Conservation (phyloP, 2,113 vertebrate genomes). For the Halcyon senegalensis region DNA sequence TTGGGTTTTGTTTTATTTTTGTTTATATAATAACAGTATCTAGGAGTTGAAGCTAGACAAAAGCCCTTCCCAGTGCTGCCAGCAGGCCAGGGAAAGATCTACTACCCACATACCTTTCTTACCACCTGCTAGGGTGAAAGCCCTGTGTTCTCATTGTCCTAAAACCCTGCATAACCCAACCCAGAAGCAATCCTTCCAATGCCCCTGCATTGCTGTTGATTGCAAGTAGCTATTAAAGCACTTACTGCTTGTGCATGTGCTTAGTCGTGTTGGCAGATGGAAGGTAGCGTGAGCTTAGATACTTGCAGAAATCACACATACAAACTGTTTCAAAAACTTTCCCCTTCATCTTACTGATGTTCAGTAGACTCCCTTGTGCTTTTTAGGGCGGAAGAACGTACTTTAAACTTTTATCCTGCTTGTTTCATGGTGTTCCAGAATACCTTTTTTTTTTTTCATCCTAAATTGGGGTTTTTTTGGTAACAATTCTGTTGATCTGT, state of each 20-base stretch:
- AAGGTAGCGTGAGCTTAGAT: fast-evolving
- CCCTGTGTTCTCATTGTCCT: not conserved
- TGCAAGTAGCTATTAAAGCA: not conserved
- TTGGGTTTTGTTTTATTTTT: not conserved
- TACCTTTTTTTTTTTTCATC: not conserved
- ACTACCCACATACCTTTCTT: fast-evolving
- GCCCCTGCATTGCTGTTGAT: fast-evolving
- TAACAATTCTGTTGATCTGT: not conserved
- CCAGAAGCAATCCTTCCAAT: not conserved
- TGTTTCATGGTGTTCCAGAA: not conserved
- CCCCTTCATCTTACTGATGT: not conserved
- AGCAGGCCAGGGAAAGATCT: fast-evolving
- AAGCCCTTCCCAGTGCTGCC: not conserved
- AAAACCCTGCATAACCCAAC: not conserved
- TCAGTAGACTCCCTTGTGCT: not conserved
- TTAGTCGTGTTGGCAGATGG: fast-evolving
- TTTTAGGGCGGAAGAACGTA: not conserved
- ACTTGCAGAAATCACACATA: not conserved
- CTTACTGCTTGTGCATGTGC: not conserved
- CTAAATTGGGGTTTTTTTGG: not conserved
- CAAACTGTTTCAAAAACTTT: not conserved
- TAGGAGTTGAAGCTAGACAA: not conserved
- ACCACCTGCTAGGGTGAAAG: not conserved
- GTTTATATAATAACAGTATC: not conserved
- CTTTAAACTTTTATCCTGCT: not conserved